Conservation (phyloP, 2,113 vertebrate species). For the Corythornis cristatus region DNA sequence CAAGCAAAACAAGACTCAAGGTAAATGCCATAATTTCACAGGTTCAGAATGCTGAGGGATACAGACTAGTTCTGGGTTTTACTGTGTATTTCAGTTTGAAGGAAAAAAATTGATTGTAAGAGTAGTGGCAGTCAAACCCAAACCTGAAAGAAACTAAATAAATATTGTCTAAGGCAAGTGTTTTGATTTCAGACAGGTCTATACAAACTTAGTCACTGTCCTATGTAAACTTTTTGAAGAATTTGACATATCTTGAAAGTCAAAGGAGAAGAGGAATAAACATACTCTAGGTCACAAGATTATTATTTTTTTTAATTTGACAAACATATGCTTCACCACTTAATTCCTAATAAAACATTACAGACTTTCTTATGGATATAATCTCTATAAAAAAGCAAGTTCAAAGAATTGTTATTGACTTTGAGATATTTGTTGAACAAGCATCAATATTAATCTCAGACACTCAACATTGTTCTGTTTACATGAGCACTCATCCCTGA, state of each 20-base stretch:
- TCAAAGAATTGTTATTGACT: background rate
- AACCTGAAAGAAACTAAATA: background rate
- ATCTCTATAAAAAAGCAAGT: background rate
- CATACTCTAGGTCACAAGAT: background rate
- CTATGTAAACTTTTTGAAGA: background rate
- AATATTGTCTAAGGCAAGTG: background rate
- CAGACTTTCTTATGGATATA: background rate
- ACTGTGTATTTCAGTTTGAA: background rate
- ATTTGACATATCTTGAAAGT: background rate
- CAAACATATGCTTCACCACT: background rate
- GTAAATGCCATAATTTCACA: background rate
- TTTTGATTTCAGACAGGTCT: background rate
- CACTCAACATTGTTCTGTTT: background rate
- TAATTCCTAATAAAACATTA: background rate
- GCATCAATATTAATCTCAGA: background rate
- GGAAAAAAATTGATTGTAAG: background rate
- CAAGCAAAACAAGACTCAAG: background rate
- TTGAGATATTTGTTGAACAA: background rate
- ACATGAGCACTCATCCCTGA: background rate
- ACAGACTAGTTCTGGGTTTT: background rate
- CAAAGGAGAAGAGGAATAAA: background rate
- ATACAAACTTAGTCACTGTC: background rate
- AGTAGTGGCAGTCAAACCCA: background rate
- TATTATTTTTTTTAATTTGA: too few species aligned
- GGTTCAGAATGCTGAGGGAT: background rate